Evolutionary conservation across 2,797 vertebrate species (phyloP).

Genomic region (Philypnodon macrostomus): DNA sequence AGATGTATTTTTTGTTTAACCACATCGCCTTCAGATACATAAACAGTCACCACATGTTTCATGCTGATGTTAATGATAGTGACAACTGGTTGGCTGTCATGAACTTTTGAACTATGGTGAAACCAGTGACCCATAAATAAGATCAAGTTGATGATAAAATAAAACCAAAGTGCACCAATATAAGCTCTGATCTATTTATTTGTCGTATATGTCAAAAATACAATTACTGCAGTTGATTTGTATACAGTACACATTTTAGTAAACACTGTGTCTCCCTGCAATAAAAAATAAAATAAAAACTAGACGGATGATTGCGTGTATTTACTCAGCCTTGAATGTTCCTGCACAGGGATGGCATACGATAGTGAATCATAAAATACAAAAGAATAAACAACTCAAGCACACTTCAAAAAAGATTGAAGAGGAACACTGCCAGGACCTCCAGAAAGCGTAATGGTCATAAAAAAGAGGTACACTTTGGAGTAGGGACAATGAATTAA

Average conservation of each 20-base stretch:
- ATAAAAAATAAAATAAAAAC: no score
- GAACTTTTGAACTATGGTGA: conserved; percentile 37
- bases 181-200: conserved; percentile 10
- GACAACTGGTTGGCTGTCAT: conserved; percentile 31
- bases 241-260: no score
- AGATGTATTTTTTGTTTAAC: conserved; percentile 12
- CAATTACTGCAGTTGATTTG: no score
- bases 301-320: conserved; percentile 61
- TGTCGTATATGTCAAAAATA: no score
- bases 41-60: conserved; percentile 11
- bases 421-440: no score
- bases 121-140: conserved; percentile 33
- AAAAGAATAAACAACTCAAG: conserved; percentile 57
- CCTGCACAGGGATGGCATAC: conserved; percentile 43
- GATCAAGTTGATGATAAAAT: conserved; percentile 3
- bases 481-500: no score
- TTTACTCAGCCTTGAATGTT: conserved; percentile 54
- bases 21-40: conserved; percentile 14
- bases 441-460: no score
- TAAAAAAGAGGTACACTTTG: no score
- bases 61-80: conserved; percentile 41
- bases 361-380: conserved; percentile 54
- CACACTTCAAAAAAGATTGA: no score
- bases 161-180: neutral
- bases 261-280: conserved; percentile 31